Percentiles rank a stretch among this genome's conserved stretches.
Evolutionary conservation across 2,113 vertebrate species (phyloP).

Genomic region (Gymnarchus niloticus): DNA sequence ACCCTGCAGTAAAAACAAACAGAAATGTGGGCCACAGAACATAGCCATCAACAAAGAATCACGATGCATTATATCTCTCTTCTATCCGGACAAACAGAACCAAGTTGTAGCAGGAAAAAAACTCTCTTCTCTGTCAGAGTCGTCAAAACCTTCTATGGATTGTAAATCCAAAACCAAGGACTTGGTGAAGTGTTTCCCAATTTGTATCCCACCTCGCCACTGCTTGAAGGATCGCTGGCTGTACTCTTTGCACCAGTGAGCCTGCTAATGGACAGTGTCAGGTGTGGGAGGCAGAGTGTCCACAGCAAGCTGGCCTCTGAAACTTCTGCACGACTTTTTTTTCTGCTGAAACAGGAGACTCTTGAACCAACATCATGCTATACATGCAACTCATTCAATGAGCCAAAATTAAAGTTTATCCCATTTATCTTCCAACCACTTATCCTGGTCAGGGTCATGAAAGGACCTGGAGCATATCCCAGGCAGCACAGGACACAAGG

Average conservation of each 20-base stretch:
- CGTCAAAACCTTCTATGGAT: background rate
- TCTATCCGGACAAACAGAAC: background rate
- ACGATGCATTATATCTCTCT: background rate
- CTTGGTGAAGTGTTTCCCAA: background rate
- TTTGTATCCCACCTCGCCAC: background rate
- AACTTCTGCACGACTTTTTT: background rate
- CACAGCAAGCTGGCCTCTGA: background rate
- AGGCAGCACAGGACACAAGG: background rate
- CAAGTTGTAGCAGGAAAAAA: background rate
- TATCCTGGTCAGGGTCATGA: background rate
- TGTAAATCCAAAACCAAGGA: background rate
- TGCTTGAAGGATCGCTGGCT: too few species aligned
- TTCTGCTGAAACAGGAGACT: background rate
- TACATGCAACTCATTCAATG: background rate
- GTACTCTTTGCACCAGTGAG: background rate
- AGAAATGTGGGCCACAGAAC: background rate
- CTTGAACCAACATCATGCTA: background rate
- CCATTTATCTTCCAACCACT: background rate
- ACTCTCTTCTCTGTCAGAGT: background rate
- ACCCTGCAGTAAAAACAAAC: background rate
- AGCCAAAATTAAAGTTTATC: background rate
- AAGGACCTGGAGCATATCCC: too few species aligned
- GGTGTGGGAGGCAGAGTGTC: background rate
- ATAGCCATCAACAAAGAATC: background rate
- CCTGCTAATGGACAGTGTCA: background rate